These are phyloP conservation scores for Chaetodon auriga DNA, from an alignment of 2,113 vertebrate genomes.

Conservation along the genomic window DNA sequence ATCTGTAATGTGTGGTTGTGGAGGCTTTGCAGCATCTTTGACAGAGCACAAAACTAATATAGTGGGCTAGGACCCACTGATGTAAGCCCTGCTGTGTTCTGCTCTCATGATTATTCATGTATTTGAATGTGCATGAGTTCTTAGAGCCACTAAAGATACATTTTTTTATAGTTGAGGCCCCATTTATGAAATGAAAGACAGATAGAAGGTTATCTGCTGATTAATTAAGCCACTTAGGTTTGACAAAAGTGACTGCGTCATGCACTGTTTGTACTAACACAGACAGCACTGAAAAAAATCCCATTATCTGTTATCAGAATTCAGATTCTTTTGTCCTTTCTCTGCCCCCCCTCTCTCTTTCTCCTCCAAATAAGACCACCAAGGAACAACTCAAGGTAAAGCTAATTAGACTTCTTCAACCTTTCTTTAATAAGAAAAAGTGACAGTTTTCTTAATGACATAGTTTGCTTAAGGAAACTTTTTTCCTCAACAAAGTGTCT, in stretches of 20 bases:
- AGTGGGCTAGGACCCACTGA: neutral
- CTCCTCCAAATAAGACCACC: constrained; percentile 69
- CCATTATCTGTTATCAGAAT: constrained; percentile 51
- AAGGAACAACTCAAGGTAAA: constrained; percentile 82
- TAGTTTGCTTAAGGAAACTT: constrained; percentile 39
- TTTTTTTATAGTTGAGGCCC: neutral
- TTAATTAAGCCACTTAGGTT: constrained; percentile 57
- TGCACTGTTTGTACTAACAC: constrained; percentile 31
- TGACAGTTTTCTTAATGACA: constrained; percentile 58
- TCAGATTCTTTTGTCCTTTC: constrained; percentile 64
- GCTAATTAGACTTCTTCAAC: constrained; percentile 54
- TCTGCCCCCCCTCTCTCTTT: constrained; percentile 2
- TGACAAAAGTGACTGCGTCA: constrained; percentile 47
- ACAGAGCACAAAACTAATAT: too few species aligned
- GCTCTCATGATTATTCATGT: constrained; percentile 9
- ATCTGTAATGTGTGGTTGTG: neutral
- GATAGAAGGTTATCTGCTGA: constrained; percentile 55
- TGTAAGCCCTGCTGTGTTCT: neutral
- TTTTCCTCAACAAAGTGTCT: constrained; percentile 19
- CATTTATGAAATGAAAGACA: constrained; percentile 25
- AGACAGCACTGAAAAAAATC: constrained; percentile 44
- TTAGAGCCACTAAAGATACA: neutral
- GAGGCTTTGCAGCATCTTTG: too few species aligned
- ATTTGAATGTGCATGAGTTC: constrained; percentile 2
- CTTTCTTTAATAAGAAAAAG: constrained; percentile 23